Percentiles rank a stretch among this genome's conserved stretches.
Conservation (phyloP, 2,113 vertebrate species). For the Thamnophis sirtalis region DNA sequence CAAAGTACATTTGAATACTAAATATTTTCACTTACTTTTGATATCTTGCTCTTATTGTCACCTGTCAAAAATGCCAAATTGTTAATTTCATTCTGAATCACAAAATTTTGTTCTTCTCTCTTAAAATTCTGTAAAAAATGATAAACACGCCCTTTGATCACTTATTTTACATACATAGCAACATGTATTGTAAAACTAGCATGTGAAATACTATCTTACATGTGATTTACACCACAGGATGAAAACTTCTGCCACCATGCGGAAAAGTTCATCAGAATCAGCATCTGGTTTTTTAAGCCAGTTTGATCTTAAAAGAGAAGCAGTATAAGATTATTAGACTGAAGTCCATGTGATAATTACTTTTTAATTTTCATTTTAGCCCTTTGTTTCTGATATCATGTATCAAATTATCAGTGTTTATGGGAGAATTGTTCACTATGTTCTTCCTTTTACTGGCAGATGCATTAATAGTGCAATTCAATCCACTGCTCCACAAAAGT, state of each 20-base stretch:
- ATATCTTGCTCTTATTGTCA: constrained; percentile 97
- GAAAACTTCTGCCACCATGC: constrained; percentile 97
- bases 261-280: constrained; percentile 93
- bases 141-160: not conserved
- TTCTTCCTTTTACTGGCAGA: not conserved
- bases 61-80: constrained; percentile 97
- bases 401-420: not conserved
- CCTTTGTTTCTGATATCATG: not conserved
- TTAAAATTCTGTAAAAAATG: constrained; percentile 87
- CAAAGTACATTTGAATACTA: not conserved
- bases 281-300: constrained; percentile 93
- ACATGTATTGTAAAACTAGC: not conserved
- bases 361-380: not conserved
- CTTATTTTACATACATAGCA: not conserved
- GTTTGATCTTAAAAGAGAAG: constrained; percentile 77
- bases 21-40: constrained; percentile 83
- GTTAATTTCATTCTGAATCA: constrained; percentile 99
- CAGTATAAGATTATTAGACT: constrained; percentile 26
- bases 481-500: not conserved
- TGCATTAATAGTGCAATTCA: not conserved
- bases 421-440: not conserved
- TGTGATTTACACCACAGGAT: constrained; percentile 99
- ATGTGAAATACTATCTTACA: constrained; percentile 67
- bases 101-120: constrained; percentile 99
- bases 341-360: not conserved